A percentile compares a stretch with the other conserved stretches of the same genome.
phyloP scores from a whole-genome alignment of 2,888 invertebrate genomes.

The Eupithecia tripunctaria region DNA sequence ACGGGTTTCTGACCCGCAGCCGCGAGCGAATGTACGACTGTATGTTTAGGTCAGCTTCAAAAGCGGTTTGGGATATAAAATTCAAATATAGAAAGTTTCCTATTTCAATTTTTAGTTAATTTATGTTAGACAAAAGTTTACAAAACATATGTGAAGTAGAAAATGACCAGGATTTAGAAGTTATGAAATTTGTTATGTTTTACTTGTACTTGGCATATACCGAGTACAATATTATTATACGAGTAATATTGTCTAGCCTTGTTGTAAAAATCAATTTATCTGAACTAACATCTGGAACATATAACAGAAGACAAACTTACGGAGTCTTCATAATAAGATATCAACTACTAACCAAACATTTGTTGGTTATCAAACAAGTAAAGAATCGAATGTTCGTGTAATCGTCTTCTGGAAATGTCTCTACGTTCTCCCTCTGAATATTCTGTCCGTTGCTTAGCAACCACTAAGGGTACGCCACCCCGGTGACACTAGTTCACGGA shows the following conservation, averaged over 20 bases:
- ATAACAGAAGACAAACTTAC: not conserved
- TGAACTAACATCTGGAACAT: not conserved
- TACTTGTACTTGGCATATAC: too few relatives aligned
- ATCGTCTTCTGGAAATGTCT: constrained; percentile 47
- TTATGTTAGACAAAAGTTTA: not conserved
- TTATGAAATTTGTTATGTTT: too few relatives aligned
- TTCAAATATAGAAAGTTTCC: not conserved
- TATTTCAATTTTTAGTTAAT: not conserved
- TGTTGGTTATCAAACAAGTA: constrained; percentile 13
- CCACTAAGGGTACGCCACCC: constrained; percentile 60
- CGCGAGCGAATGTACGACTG: constrained; percentile 25
- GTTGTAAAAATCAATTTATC: not conserved
- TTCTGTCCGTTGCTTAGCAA: constrained; percentile 65
- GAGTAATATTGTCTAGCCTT: not conserved
- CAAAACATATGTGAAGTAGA: not conserved
- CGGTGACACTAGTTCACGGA: constrained; percentile 76
- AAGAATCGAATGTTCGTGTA: constrained; percentile 11
- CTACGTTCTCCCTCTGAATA: constrained; percentile 34
- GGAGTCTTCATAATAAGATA: not conserved
- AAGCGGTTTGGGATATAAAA: constrained; percentile 2
- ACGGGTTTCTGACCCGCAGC: constrained; percentile 37
- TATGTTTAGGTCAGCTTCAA: constrained; percentile 34
- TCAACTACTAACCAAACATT: constrained; percentile 3
- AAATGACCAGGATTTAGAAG: too few relatives aligned
- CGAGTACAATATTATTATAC: not conserved